Conservation (phyloP, 2,113 vertebrate species). For the Onychostoma macrolepis region DNA sequence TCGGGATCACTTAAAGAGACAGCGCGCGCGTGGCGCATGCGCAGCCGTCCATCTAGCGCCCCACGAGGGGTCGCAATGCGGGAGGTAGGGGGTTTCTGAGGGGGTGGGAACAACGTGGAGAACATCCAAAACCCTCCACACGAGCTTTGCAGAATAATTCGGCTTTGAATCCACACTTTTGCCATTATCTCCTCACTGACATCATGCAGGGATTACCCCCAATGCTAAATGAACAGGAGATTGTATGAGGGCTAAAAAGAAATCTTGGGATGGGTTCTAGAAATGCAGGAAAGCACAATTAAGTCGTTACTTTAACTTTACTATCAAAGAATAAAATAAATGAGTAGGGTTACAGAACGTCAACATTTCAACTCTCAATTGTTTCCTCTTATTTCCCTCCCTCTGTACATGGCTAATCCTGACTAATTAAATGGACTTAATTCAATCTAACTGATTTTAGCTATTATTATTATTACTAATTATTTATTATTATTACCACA, state of each 20-base stretch:
- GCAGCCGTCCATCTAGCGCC: constrained; percentile 65
- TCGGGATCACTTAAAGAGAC: constrained; percentile 73
- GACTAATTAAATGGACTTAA: not conserved
- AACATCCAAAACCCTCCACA: constrained; percentile 59
- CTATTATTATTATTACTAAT: not conserved
- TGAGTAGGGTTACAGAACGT: not conserved
- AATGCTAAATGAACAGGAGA: not conserved
- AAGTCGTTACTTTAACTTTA: not conserved
- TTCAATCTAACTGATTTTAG: not conserved
- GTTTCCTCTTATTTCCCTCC: not conserved
- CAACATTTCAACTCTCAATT: not conserved
- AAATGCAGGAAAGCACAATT: constrained; percentile 34
- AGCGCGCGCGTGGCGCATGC: constrained; percentile 54
- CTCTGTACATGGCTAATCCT: not conserved
- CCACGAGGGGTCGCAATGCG: constrained; percentile 42
- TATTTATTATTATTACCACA: not conserved
- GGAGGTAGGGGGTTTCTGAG: constrained; percentile 39
- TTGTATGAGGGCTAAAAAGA: not conserved
- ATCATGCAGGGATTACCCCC: constrained; percentile 49
- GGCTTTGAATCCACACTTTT: constrained; percentile 17
- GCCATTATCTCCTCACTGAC: constrained; percentile 46
- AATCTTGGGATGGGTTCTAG: constrained; percentile 22
- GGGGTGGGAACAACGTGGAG: constrained; percentile 57
- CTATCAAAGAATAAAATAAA: not conserved
- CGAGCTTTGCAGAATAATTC: constrained; percentile 35